Percentiles rank a stretch among this genome's conserved stretches.
phyloP scores from a whole-genome alignment of 1,140 invertebrate genomes.

The Papilio polytes region DNA sequence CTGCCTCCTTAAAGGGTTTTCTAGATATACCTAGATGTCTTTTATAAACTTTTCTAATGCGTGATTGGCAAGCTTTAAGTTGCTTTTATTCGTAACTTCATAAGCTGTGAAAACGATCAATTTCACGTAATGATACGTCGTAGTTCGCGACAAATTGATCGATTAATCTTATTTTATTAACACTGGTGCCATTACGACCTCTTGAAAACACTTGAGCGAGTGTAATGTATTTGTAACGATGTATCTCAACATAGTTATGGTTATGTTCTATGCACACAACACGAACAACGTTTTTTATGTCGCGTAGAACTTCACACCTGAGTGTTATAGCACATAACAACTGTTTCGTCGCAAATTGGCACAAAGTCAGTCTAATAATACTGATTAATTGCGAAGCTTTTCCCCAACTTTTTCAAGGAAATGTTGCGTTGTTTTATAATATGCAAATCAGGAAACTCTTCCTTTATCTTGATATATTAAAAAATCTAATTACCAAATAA shows the following conservation, averaged over 20 bases:
- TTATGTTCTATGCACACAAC: conserved; percentile 22
- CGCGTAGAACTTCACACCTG: too few relatives aligned
- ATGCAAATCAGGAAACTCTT: background rate
- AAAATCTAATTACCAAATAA: background rate
- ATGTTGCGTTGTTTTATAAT: too few relatives aligned
- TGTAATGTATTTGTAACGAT: conserved; percentile 51
- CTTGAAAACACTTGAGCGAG: conserved; percentile 47
- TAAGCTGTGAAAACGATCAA: conserved; percentile 53
- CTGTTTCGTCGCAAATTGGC: too few relatives aligned
- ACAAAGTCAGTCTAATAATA: too few relatives aligned
- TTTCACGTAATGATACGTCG: conserved; percentile 53
- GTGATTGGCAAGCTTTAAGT: conserved; percentile 7
- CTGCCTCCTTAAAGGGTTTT: too few relatives aligned
- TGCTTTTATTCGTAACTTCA: conserved; percentile 46
- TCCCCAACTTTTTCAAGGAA: too few relatives aligned
- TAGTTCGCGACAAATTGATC: conserved; percentile 54
- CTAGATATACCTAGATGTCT: too few relatives aligned
- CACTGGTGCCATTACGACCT: conserved; percentile 45
- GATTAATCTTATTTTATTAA: conserved; percentile 66
- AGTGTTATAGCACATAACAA: too few relatives aligned
- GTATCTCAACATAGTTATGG: conserved; percentile 16
- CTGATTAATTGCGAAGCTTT: too few relatives aligned
- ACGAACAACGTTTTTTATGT: background rate
- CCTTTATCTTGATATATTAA: background rate
- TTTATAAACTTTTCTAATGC: background rate